Conservation (phyloP, 2,888 invertebrate species). For the Salpingus planirostris region DNA sequence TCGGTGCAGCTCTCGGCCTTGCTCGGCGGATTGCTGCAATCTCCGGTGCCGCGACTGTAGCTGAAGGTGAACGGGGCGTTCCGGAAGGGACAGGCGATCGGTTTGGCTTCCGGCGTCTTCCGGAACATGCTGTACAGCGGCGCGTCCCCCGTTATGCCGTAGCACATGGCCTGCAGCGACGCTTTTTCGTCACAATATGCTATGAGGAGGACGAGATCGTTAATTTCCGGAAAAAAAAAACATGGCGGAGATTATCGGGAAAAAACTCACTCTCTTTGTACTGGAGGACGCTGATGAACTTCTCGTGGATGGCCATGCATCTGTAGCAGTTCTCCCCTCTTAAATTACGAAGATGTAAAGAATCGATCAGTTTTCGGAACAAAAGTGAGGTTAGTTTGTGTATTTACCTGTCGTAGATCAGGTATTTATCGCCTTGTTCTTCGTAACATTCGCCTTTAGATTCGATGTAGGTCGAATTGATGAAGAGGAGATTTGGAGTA, state of each 20-base stretch:
- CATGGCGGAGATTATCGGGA: no score
- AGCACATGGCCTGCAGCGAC: constrained; percentile 54
- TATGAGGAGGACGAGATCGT: no score
- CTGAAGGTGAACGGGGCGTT: constrained; percentile 74
- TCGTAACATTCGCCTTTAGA: constrained; percentile 61
- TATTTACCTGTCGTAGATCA: constrained; percentile 54
- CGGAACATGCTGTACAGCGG: constrained; percentile 67
- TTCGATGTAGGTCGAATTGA: constrained; percentile 57
- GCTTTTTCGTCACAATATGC: no score
- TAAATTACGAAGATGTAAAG: no score
- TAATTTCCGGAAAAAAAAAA: no score
- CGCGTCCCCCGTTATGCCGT: constrained; percentile 61
- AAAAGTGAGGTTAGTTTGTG: no score
- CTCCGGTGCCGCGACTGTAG: constrained; percentile 66
- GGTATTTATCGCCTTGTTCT: constrained; percentile 55
- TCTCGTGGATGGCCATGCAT: constrained; percentile 68
- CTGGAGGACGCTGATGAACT: constrained; percentile 67
- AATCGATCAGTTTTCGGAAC: no score
- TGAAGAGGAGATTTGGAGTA: constrained; percentile 48
- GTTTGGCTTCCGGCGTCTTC: constrained; percentile 57
- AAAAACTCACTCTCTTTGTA: constrained; percentile 71
- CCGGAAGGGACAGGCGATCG: constrained; percentile 65
- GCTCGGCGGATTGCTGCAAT: constrained; percentile 67
- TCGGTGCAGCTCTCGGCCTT: constrained; percentile 78
- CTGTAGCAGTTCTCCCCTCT: constrained; percentile 61